phyloP scores from a whole-genome alignment of 2,888 invertebrate genomes.

The Yponomeuta cagnagella region DNA sequence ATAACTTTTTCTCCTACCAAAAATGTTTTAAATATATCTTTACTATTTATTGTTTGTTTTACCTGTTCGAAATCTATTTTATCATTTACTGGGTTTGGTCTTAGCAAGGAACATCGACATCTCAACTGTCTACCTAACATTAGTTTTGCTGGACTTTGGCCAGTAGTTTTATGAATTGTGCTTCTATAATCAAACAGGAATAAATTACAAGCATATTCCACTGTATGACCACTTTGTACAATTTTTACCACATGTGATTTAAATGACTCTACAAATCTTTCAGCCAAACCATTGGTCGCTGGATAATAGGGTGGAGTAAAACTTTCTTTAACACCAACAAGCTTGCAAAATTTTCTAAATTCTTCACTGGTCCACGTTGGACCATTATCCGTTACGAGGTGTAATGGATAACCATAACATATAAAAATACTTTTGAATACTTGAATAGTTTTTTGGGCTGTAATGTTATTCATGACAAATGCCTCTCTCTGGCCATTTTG shows the following conservation, averaged over 20 bases:
- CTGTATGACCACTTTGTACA: neutral
- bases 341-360: neutral
- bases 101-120: neutral
- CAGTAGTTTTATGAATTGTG: neutral
- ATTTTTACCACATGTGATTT: neutral
- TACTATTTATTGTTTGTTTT: constrained; percentile 8
- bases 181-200: neutral
- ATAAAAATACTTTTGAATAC: no score
- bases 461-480: neutral
- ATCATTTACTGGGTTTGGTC: neutral
- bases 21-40: neutral
- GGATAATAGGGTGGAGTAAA: no score
- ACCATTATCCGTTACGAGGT: neutral
- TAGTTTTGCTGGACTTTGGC: neutral
- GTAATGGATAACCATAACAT: neutral
- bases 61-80: neutral
- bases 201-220: neutral
- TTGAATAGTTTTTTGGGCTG: no score
- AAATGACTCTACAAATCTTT: no score
- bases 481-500: neutral
- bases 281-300: no score
- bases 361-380: neutral
- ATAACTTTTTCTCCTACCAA: neutral
- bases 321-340: no score
- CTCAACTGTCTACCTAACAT: neutral